A percentile compares a stretch with the other conserved stretches of the same genome.
These are phyloP conservation scores for Denticeps clupeoides DNA, from an alignment of 2,797 vertebrate species.

Conservation along the genomic window DNA sequence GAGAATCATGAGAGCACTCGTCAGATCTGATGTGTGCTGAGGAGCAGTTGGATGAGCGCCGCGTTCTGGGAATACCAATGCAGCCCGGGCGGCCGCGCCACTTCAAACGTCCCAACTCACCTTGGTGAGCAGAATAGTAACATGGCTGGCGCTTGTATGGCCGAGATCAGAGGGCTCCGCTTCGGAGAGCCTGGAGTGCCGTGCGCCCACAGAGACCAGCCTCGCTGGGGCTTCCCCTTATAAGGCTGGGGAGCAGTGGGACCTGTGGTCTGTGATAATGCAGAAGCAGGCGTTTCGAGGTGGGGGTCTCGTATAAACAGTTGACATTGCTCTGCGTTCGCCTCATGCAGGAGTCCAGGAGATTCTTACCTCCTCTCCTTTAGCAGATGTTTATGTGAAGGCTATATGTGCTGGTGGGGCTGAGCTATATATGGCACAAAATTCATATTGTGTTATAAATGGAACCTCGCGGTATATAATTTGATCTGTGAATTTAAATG, in stretches of 20 bases:
- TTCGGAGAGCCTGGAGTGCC: not conserved
- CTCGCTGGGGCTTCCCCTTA: not conserved
- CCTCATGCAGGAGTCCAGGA: not conserved
- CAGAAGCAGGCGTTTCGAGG: not conserved
- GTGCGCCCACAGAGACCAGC: slow-evolving; percentile 3
- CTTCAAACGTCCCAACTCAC: slow-evolving; percentile 15
- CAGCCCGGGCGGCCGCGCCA: not conserved
- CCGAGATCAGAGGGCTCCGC: not conserved
- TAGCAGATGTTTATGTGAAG: too few species aligned
- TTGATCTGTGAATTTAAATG: too few species aligned
- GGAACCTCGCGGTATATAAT: too few species aligned
- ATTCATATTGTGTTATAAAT: too few species aligned
- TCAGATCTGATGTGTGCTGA: slow-evolving; percentile 13
- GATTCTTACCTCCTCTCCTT: too few species aligned
- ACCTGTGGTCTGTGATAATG: slow-evolving; percentile 1
- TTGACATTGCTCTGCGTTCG: slow-evolving; percentile 2
- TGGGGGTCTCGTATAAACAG: not conserved
- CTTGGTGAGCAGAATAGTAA: slow-evolving; percentile 25
- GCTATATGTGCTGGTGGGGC: too few species aligned
- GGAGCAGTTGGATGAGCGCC: slow-evolving; percentile 1
- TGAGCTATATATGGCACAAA: too few species aligned
- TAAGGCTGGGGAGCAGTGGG: slow-evolving; percentile 1
- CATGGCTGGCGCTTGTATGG: not conserved
- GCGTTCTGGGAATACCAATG: slow-evolving; percentile 23
- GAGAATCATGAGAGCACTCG: too few species aligned